Evolutionary conservation across 2,888 invertebrate species (phyloP).

Genomic region (Esperia sulphurella): DNA sequence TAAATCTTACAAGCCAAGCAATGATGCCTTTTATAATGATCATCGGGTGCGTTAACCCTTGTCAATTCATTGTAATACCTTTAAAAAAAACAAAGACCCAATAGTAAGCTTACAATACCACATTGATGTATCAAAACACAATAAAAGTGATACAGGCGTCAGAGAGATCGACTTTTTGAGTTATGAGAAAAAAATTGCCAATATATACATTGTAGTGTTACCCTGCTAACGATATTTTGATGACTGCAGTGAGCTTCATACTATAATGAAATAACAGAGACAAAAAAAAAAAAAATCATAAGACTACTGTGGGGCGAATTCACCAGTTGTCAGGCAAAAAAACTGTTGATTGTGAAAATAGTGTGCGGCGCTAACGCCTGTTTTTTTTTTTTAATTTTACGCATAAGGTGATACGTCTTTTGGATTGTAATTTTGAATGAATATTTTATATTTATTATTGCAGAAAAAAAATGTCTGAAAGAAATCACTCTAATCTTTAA

Average conservation of each 20-base stretch:
- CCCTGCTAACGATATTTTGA: conserved; percentile 71
- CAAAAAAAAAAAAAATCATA: conserved; percentile 36
- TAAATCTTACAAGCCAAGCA: too few species aligned
- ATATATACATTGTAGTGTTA: conserved; percentile 50
- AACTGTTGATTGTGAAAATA: conserved; percentile 19
- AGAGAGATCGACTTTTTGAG: conserved; percentile 51
- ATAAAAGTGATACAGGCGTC: conserved; percentile 39
- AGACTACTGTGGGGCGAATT: conserved; percentile 38
- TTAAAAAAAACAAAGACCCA: conserved; percentile 23
- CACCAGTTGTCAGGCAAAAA: conserved; percentile 23
- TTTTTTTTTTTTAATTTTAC: conserved; percentile 7
- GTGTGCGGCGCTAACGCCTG: conserved; percentile 17
- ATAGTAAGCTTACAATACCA: conserved; percentile 25
- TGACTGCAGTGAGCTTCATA: conserved; percentile 49
- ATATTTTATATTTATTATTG: too few species aligned
- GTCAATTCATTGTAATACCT: conserved; percentile 2
- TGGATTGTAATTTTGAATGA: too few species aligned
- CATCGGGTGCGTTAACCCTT: background rate
- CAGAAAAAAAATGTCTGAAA: too few species aligned
- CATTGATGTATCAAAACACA: conserved; percentile 43
- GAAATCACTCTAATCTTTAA: too few species aligned
- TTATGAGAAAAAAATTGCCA: conserved; percentile 69
- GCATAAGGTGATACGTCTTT: too few species aligned
- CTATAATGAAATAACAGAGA: conserved; percentile 66
- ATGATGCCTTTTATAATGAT: too few species aligned